Percentiles rank a stretch among this genome's conserved stretches.
phyloP scores from a whole-genome alignment of 2,113 vertebrate genomes.

The Synchiropus splendidus region DNA sequence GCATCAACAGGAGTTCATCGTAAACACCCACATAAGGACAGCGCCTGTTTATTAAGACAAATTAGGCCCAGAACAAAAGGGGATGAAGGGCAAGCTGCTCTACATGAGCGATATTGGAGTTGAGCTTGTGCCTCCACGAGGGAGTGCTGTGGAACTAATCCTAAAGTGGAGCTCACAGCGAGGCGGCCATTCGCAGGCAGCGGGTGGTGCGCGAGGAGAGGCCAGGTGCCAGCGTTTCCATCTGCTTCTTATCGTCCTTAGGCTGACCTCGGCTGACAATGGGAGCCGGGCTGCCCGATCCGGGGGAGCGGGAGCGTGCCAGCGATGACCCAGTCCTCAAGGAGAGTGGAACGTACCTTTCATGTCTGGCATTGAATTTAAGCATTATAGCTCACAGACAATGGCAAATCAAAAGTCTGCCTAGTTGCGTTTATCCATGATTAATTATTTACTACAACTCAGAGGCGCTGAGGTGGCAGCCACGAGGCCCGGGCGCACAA shows the following conservation, averaged over 20 bases:
- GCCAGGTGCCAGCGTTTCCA: conserved; percentile 62
- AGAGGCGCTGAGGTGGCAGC: too few relatives aligned
- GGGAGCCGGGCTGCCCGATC: conserved; percentile 49
- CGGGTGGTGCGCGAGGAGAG: conserved; percentile 38
- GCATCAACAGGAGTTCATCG: conserved; percentile 6
- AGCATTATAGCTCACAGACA: conserved; percentile 41
- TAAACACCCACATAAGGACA: conserved; percentile 18
- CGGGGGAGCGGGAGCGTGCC: conserved; percentile 36
- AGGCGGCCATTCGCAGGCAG: conserved; percentile 45
- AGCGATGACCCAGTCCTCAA: conserved; percentile 48
- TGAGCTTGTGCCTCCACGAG: conserved; percentile 40
- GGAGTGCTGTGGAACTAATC: conserved; percentile 58
- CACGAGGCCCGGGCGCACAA: too few relatives aligned
- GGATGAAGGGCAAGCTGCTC: conserved; percentile 46
- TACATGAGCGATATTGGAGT: conserved; percentile 41
- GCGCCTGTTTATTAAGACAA: conserved; percentile 45
- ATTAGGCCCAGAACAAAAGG: conserved; percentile 39
- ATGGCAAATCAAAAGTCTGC: conserved; percentile 41
- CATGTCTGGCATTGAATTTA: conserved; percentile 39
- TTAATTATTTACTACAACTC: conserved; percentile 46
- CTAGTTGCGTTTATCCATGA: conserved; percentile 42
- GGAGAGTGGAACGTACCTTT: conserved; percentile 48
- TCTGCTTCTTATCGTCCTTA: conserved; percentile 68
- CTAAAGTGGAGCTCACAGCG: conserved; percentile 47
- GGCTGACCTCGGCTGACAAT: conserved; percentile 62